Evolutionary conservation across 2,888 invertebrate species (phyloP).

Genomic region (Rhagonycha lutea): DNA sequence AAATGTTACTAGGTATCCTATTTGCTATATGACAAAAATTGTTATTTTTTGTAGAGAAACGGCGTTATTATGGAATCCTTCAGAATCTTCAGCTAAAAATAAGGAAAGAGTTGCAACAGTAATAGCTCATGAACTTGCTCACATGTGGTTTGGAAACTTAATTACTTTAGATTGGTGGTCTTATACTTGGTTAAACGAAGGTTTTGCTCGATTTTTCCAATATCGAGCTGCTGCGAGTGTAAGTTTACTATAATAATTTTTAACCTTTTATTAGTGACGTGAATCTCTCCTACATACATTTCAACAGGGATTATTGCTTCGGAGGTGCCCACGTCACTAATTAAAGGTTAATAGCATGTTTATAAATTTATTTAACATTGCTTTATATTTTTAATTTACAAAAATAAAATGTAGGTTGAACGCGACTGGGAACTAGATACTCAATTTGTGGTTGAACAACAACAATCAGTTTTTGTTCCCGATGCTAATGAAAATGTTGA

Average conservation of each 20-base stretch:
- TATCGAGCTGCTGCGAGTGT: constrained; percentile 66
- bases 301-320: too few species aligned
- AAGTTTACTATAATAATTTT: constrained; percentile 36
- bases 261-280: too few species aligned
- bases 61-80: constrained; percentile 57
- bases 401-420: constrained; percentile 58
- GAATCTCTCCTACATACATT: too few species aligned
- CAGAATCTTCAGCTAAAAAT: constrained; percentile 59
- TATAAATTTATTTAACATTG: background rate
- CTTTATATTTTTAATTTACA: background rate
- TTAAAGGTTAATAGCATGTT: too few species aligned
- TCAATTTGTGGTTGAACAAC: constrained; percentile 72
- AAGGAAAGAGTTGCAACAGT: constrained; percentile 69
- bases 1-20: too few species aligned
- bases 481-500: constrained; percentile 65
- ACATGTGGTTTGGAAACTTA: constrained; percentile 82
- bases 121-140: constrained; percentile 77
- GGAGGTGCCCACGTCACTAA: too few species aligned
- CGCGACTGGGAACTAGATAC: constrained; percentile 65
- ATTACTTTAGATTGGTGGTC: constrained; percentile 79
- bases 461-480: constrained; percentile 65
- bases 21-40: background rate
- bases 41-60: constrained; percentile 60
- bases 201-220: constrained; percentile 75
- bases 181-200: constrained; percentile 75